Base-by-base conservation (phyloP, 2,888 invertebrate genomes). In the Heliconius aoede region DNA sequence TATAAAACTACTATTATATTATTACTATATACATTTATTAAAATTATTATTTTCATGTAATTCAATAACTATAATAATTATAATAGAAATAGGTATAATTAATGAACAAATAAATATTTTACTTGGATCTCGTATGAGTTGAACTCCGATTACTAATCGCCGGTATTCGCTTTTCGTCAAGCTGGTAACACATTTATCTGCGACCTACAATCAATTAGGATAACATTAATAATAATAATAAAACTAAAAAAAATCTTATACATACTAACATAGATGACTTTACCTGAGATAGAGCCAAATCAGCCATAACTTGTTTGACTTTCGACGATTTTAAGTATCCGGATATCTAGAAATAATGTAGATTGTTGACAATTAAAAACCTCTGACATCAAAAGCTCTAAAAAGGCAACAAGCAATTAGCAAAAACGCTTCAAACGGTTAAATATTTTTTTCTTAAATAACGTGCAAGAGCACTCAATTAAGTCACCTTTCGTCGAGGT, bases 111-210 rank as follows among this genome's bases (percentile, higher is more conserved):
- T n/a, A 55, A 55, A 55, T 55, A n/a, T 55, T n/a, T 40, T 91
- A 98, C 98, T 96, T 81, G 99, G 99, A 94, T 99, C 99, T 87
- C 98, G 96, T 62, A 99, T 97, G 0, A 99, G 95, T 86, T 99
- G 99, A 1, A 98, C 96, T 0, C 99, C 99, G 82, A 99, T 97
- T 84, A 98, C 97, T 40, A 99, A 94, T 83, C 99, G 95, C 82
- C 99, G 95, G 83, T 98, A 97, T 91, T 99, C 99, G 84, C 99
- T 98, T 80, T 97, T 97, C 24, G 97, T 97, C 62, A 99, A 94
- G 82, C 97, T 96, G 82, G 97, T 97, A 3, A 98, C 97, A 77
- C 97, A 96, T 85, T 97, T 96, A 87, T 97, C 96, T 0, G 98
- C 97, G 26, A 98, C 98, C 94, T 94, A 83, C 15, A 61, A 72